Evolutionary conservation across 1,140 invertebrate genomes (phyloP), one percentile per base, ranked within the genome.

Genomic region (Penaeus indicus): DNA sequence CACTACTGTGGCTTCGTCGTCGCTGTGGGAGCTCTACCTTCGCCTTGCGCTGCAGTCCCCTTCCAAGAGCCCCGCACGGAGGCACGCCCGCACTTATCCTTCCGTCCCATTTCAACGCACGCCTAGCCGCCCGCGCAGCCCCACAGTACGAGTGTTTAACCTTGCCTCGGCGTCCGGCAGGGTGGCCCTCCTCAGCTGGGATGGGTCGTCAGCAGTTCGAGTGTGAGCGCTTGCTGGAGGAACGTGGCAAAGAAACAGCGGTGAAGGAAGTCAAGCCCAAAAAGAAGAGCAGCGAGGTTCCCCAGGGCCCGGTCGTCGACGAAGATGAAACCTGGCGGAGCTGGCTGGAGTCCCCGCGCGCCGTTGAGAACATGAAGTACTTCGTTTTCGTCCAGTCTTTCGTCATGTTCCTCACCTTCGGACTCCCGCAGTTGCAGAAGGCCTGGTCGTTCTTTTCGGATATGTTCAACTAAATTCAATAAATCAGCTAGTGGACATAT

Each of bases 341-440:
- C 61, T 88, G 82, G 81, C 27, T 83, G 47, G 81, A 88, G 61
- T 79, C 77, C 61, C 72, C 81, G 21, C 69, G 82, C 3, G 64
- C 60, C 16, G 42, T 88, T n/a, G 81, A 84, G 11, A 88, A 84
- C 69, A 84, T 88, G 81, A 77, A 27, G 60, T 88, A 78, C 80
- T 88, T 88, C 61, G 81, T 88, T 1, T 78, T 84, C 8, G 82
- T 42, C 38, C 87, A 88, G 82, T 78, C 87, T 38, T 84, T 88
- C 72, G 87, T 88, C 72, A n/a, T 84, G 32, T 83, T 88, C 69
- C 87, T 88, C 38, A 88, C 79, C n/a, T 88, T 84, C 62, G 87
- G 87, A 19, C 72, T 88, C 19, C 87, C 87, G 11, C 80, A 88
- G 32, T 21, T 88, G 69, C 81, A 79, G 72, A 78, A 79, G 81